Evolutionary conservation across 2,113 vertebrate species (phyloP), one percentile per base, ranked within the genome.

Genomic region (Tor tambroides): DNA sequence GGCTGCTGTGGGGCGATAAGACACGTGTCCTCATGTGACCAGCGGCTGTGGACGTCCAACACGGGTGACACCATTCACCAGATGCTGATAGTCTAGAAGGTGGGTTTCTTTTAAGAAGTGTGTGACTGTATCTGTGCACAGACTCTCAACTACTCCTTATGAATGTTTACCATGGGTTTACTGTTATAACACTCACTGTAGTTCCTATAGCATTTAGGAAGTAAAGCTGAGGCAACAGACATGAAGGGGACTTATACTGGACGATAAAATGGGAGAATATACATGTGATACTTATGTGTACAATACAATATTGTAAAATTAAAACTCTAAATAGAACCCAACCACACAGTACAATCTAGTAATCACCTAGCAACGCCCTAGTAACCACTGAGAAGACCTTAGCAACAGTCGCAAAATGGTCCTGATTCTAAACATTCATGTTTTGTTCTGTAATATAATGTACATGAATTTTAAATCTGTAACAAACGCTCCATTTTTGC

Each of bases 1-100:
- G 35, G 30, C 86, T 90, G 87, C 51, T 65, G 63, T 63, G 30
- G 28, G 51, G 38, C 35, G 83, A 87, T 89, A 89, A 89, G 77
- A 69, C 75, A 72, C 26, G 1, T 38, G 69, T 71, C 38, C 35
- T 17, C 9, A 19, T 28, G 21, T 32, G n/a, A 67, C 59, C 59
- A 65, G 35, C 8, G 9, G 59, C 6, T 23, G 7, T 61, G 56
- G 56, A 63, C 38, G 15, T 80, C 28, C 32, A 38, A 59, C 85
- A 69, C 61, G 38, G 21, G 8, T 28, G 38, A 79, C 26, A 35
- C 63, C 59, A 79, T 85, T 65, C 43, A 21, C 59, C 84, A 61
- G 32, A 61, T 26, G 35, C 79, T 81, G 80, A 81, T 46, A 43
- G n/a, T 28, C 59, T 65, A 28, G 21, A 56, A 65, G 59, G n/a